Percentiles rank a stretch among this genome's conserved stretches.
Conservation (phyloP, 2,888 invertebrate genomes). For the Noctuana brunneofusca region DNA sequence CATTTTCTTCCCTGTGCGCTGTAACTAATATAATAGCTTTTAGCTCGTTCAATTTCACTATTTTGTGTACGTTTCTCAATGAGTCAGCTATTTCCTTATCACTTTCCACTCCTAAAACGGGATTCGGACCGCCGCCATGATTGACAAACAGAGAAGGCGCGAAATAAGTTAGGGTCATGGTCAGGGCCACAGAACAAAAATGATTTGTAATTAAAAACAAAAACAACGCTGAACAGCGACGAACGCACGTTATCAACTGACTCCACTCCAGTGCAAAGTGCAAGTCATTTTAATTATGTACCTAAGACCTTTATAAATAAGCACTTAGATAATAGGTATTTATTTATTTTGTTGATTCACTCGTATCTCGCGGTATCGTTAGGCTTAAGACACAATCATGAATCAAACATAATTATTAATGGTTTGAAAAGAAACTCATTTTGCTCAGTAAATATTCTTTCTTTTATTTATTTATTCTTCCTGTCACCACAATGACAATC, state of each 20-base stretch:
- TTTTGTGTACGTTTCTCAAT: constrained; percentile 46
- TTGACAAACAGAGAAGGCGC: constrained; percentile 58
- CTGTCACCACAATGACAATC: too few species aligned
- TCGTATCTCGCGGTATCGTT: too few species aligned
- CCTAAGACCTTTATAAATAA: too few species aligned
- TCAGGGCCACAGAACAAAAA: not conserved
- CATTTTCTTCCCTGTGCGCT: constrained; percentile 54
- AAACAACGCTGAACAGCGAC: not conserved
- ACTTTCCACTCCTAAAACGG: constrained; percentile 49
- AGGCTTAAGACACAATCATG: too few species aligned
- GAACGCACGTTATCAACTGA: not conserved
- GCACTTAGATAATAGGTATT: too few species aligned
- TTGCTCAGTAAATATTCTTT: too few species aligned
- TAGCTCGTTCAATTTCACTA: constrained; percentile 46
- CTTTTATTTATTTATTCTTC: too few species aligned
- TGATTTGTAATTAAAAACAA: not conserved
- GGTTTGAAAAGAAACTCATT: too few species aligned
- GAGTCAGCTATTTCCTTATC: constrained; percentile 49
- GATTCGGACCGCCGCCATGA: constrained; percentile 56
- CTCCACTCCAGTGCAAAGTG: too few species aligned
- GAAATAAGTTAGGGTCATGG: constrained; percentile 35
- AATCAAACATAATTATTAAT: too few species aligned
- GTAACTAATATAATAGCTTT: constrained; percentile 54
- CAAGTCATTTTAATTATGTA: too few species aligned
- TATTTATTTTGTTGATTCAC: too few species aligned